Evolutionary conservation across 2,797 vertebrate genomes (phyloP).

Genomic region (Austrolebias charrua): DNA sequence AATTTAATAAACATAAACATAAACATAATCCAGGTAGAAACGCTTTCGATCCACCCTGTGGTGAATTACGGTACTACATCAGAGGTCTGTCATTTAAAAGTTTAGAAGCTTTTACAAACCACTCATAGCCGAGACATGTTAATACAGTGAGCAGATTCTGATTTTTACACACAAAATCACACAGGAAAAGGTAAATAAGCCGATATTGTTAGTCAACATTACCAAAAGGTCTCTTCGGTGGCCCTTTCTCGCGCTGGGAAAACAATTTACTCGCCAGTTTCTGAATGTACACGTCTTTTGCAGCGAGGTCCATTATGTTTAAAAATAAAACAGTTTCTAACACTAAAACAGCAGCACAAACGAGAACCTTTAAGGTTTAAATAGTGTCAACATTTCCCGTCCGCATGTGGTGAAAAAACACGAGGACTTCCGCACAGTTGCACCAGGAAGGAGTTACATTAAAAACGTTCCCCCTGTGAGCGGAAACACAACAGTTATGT

Average conservation of each 20-base stretch:
- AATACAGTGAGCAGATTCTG: rapidly evolving
- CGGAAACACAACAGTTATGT: slow-evolving; percentile 38
- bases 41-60: background rate
- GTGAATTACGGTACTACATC: background rate
- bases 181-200: background rate
- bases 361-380: rapidly evolving
- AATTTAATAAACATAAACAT: too few species aligned
- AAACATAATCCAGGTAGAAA: too few species aligned
- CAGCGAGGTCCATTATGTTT: slow-evolving; percentile 88
- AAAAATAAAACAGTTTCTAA: rapidly evolving
- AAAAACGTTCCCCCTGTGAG: slow-evolving; percentile 47
- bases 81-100: rapidly evolving
- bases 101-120: background rate
- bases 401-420: slow-evolving; percentile 55
- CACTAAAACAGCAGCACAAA: background rate
- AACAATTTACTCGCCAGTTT: slow-evolving; percentile 82
- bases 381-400: slow-evolving; percentile 14
- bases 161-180: background rate
- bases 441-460: slow-evolving; percentile 75
- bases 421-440: slow-evolving; percentile 8
- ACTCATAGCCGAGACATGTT: background rate
- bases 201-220: slow-evolving; percentile 25
- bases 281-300: slow-evolving; percentile 88
- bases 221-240: slow-evolving; percentile 81
- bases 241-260: slow-evolving; percentile 64